A percentile compares a stretch with the other conserved stretches of the same genome.
Evolutionary conservation across 2,113 vertebrate species (phyloP).

Genomic region (Petaurus breviceps): DNA sequence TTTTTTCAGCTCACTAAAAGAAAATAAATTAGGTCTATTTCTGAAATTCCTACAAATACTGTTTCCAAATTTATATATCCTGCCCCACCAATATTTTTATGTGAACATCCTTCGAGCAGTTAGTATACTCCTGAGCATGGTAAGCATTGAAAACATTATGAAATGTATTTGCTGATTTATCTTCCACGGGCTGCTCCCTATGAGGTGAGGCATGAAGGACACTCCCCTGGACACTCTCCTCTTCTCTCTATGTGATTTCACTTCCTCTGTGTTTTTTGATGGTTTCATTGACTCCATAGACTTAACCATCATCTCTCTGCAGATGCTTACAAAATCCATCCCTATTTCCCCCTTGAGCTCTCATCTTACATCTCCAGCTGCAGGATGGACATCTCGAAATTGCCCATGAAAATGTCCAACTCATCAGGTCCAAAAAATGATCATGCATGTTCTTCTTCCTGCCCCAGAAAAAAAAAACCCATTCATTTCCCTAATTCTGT

Average conservation of each 20-base stretch:
- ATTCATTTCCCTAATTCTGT: neutral
- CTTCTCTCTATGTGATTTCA: neutral
- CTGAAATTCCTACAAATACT: neutral
- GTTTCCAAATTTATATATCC: slow-evolving; percentile 25
- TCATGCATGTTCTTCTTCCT: neutral
- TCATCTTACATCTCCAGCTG: neutral
- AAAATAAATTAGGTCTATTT: neutral
- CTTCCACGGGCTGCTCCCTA: neutral
- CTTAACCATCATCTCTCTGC: neutral
- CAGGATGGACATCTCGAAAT: neutral
- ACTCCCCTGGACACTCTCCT: neutral
- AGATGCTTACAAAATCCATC: neutral
- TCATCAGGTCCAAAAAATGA: neutral
- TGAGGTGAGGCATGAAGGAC: neutral
- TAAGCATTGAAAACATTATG: neutral
- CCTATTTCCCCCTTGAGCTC: neutral
- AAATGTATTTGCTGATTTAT: neutral
- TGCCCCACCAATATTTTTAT: slow-evolving; percentile 28
- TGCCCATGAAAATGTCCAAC: neutral
- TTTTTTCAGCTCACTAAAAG: slow-evolving; percentile 19
- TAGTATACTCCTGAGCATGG: neutral
- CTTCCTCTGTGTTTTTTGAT: neutral
- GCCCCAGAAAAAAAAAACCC: neutral
- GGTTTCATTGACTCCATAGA: neutral
- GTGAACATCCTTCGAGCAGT: slow-evolving; percentile 49